Conservation (phyloP, 2,888 invertebrate genomes). For the Pheosia tremula region DNA sequence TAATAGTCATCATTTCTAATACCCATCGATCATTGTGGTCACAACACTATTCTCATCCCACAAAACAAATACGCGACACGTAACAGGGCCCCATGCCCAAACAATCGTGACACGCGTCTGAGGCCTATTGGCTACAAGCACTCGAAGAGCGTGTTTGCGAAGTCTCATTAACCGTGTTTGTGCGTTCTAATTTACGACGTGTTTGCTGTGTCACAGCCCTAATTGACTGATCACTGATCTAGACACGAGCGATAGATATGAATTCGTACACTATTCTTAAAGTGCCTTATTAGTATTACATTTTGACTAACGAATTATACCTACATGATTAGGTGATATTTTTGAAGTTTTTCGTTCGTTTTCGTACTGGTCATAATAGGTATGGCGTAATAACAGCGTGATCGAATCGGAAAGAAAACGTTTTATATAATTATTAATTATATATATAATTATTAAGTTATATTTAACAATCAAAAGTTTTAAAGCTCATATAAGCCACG, state of each 20-base stretch:
- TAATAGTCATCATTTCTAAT: background rate
- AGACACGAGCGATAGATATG: slow-evolving; percentile 37
- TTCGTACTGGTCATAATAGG: no score
- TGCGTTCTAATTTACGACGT: slow-evolving; percentile 78
- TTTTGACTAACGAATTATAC: no score
- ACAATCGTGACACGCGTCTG: slow-evolving; percentile 67
- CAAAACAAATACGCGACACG: slow-evolving; percentile 62
- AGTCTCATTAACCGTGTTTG: slow-evolving; percentile 78
- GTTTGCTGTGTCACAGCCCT: slow-evolving; percentile 68
- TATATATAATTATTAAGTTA: no score
- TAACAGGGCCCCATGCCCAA: slow-evolving; percentile 63
- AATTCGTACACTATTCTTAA: slow-evolving; percentile 19
- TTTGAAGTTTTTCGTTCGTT: no score
- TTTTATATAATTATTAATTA: no score
- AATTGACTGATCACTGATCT: slow-evolving; percentile 69
- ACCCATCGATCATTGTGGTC: background rate
- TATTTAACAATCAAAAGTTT: background rate
- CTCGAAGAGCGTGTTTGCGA: slow-evolving; percentile 71
- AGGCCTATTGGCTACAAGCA: slow-evolving; percentile 78
- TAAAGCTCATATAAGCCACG: slow-evolving; percentile 34
- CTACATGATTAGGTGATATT: no score
- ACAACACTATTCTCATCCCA: slow-evolving; percentile 14
- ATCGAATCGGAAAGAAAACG: no score
- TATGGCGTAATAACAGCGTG: no score
- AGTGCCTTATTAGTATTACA: background rate